Percentiles rank a stretch among this genome's conserved stretches.
These are phyloP conservation scores for Heptranchias perlo DNA, from an alignment of 2,113 vertebrate species.

Conservation along the genomic window DNA sequence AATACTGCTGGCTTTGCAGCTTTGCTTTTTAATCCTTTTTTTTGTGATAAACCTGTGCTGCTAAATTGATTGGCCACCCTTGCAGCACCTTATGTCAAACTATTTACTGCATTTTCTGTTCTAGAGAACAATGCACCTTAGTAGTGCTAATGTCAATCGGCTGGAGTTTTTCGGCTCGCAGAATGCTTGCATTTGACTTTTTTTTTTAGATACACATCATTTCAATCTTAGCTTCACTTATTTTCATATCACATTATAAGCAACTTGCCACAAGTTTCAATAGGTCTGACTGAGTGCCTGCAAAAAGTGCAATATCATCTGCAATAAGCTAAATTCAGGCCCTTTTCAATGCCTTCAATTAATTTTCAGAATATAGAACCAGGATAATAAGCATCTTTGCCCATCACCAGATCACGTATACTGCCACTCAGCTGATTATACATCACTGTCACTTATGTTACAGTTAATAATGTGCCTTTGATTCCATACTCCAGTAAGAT, in stretches of 20 bases:
- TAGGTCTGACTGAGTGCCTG: neutral
- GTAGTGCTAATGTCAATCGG: slow-evolving; percentile 3
- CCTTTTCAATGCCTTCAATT: neutral
- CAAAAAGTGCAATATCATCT: neutral
- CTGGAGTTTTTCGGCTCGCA: neutral
- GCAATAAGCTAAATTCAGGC: neutral
- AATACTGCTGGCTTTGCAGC: neutral
- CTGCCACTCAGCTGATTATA: neutral
- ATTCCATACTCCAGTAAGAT: neutral
- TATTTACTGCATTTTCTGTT: neutral
- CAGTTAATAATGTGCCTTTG: neutral
- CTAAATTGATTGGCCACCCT: neutral
- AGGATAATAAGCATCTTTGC: neutral
- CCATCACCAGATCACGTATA: neutral
- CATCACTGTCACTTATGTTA: neutral
- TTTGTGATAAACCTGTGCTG: neutral
- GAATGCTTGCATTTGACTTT: neutral
- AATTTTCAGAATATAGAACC: neutral
- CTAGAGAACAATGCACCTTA: neutral
- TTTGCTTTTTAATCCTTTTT: neutral
- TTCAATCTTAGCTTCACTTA: neutral
- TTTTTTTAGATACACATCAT: neutral
- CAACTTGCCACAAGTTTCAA: neutral
- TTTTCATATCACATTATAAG: neutral
- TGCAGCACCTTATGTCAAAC: neutral